These are phyloP conservation scores for Rhagoletis pomonella DNA, from an alignment of 1,140 invertebrate genomes.

Conservation along the genomic window DNA sequence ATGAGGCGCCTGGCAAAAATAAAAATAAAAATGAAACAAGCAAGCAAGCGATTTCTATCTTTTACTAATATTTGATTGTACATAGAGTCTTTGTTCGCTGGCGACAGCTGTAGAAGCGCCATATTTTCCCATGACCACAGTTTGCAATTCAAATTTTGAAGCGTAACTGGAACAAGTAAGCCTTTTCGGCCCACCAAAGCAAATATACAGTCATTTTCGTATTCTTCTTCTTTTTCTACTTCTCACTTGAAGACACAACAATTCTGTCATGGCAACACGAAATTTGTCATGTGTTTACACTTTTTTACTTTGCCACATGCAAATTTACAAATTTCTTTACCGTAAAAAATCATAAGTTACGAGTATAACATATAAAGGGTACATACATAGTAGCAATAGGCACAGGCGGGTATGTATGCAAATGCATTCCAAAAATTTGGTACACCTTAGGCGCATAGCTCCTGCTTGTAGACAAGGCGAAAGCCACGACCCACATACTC, in stretches of 20 bases:
- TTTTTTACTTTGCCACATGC: conserved; percentile 54
- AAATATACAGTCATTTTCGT: background rate
- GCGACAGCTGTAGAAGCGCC: conserved; percentile 8
- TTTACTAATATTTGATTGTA: background rate
- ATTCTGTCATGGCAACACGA: conserved; percentile 27
- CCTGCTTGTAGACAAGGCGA: conserved; percentile 76
- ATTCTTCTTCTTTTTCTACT: background rate
- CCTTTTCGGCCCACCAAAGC: conserved; percentile 45
- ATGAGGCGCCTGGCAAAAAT: conserved; percentile 15
- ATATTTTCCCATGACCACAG: conserved; percentile 42
- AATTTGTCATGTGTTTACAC: conserved; percentile 56
- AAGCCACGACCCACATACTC: conserved; percentile 77
- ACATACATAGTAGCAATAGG: background rate
- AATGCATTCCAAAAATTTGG: background rate
- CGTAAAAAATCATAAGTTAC: background rate
- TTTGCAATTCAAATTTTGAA: conserved; percentile 52
- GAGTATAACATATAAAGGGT: background rate
- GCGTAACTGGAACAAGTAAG: conserved; percentile 58
- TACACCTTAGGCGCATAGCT: conserved; percentile 72
- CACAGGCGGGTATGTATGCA: background rate
- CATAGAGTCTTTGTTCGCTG: background rate
- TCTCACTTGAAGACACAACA: background rate
- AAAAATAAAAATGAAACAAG: too few relatives aligned
- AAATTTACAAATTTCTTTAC: conserved; percentile 46
- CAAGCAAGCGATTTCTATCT: background rate